Percentiles rank a stretch among this genome's conserved stretches.
phyloP scores from a whole-genome alignment of 2,113 vertebrate genomes.

The Brachionichthys hirsutus region DNA sequence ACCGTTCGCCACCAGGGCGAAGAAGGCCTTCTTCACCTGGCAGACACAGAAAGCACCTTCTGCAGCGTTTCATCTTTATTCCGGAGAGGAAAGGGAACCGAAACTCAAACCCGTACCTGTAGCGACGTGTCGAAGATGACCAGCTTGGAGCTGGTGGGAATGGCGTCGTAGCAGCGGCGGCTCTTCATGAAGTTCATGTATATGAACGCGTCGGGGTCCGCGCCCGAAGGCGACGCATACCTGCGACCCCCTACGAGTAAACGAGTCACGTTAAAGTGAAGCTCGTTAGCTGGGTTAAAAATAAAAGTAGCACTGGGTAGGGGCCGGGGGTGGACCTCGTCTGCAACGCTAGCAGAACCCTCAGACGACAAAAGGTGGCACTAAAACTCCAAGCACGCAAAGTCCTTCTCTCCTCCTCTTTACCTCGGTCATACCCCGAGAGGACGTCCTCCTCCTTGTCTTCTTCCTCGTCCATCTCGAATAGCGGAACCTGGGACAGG shows the following conservation, averaged over 20 bases:
- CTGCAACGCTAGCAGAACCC: no score
- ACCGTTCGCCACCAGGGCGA: slow-evolving; percentile 69
- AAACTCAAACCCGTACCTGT: slow-evolving; percentile 74
- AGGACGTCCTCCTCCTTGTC: slow-evolving; percentile 50
- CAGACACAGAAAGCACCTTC: neutral
- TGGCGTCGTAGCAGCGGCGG: slow-evolving; percentile 89
- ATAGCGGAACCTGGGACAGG: slow-evolving; percentile 46
- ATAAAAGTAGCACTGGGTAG: no score
- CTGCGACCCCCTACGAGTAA: slow-evolving; percentile 2
- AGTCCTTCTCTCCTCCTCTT: neutral
- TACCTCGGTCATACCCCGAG: slow-evolving; percentile 52
- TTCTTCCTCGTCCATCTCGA: slow-evolving; percentile 58
- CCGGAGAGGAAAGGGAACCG: no score
- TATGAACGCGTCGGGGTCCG: slow-evolving; percentile 74
- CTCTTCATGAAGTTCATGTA: slow-evolving; percentile 94
- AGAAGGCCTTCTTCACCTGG: slow-evolving; percentile 74
- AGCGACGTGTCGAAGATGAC: slow-evolving; percentile 89
- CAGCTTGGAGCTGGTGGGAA: slow-evolving; percentile 94
- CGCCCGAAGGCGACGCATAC: slow-evolving; percentile 15
- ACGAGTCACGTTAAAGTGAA: no score
- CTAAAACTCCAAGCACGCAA: no score
- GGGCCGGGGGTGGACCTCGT: no score
- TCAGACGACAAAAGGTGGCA: no score
- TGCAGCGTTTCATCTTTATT: no score
- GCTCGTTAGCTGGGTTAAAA: no score